Conservation (phyloP, 2,113 vertebrate genomes). For the Lutjanus erythropterus region DNA sequence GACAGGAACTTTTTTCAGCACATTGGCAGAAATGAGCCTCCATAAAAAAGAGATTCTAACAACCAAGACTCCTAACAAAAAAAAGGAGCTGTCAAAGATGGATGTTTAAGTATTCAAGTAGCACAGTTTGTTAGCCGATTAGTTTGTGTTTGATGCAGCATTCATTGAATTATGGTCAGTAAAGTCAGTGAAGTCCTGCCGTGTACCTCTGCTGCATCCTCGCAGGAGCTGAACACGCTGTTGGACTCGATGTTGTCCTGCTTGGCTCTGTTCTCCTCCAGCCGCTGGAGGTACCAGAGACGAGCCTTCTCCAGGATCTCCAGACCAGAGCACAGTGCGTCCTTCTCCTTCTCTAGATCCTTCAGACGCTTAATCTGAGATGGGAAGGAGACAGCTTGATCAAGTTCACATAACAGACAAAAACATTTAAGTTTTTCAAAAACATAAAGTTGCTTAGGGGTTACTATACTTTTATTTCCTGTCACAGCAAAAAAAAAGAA, state of each 20-base stretch:
- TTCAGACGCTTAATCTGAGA: constrained; percentile 80
- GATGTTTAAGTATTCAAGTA: no score
- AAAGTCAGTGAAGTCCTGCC: neutral
- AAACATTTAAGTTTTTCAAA: neutral
- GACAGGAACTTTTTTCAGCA: no score
- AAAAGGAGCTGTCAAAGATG: no score
- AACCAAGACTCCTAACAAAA: no score
- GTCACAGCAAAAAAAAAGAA: no score
- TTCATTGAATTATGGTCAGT: neutral
- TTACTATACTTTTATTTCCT: no score
- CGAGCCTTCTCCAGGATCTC: constrained; percentile 80
- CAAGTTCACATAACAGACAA: neutral
- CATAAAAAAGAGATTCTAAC: no score
- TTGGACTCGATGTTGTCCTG: constrained; percentile 21
- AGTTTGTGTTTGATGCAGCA: neutral
- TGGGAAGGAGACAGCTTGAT: neutral
- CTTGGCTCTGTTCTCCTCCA: constrained; percentile 65
- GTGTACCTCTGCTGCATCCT: constrained; percentile 58
- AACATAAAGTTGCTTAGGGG: no score
- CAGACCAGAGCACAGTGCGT: constrained; percentile 80
- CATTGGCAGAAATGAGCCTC: no score
- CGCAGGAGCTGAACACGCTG: neutral
- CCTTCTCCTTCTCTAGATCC: constrained; percentile 84
- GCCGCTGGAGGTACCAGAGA: constrained; percentile 78
- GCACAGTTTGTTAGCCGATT: no score